Evolutionary conservation across 2,797 vertebrate species (phyloP).

Genomic region (Urocyon cinereoargenteus): DNA sequence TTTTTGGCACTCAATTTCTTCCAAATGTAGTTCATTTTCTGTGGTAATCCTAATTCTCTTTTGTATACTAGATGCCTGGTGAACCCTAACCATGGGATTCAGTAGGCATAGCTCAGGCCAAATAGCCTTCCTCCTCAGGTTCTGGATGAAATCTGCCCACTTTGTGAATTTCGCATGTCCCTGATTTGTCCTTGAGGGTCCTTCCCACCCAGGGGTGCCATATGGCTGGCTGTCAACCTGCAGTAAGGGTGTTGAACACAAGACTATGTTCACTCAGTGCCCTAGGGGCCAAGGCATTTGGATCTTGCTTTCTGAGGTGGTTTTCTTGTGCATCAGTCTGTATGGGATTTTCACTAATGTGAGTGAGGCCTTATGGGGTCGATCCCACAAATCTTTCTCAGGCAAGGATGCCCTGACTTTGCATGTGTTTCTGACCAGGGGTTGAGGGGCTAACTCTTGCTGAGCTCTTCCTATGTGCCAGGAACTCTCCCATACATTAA

Average conservation of each 20-base stretch:
- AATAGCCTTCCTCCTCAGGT: not conserved
- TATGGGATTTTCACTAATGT: not conserved
- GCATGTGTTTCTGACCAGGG: not conserved
- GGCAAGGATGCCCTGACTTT: not conserved
- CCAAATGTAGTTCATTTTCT: slow-evolving; percentile 14
- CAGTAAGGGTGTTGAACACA: not conserved
- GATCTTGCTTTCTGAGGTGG: not conserved
- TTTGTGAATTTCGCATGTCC: not conserved
- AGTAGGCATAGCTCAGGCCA: not conserved
- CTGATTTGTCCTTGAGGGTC: not conserved
- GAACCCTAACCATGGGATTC: not conserved
- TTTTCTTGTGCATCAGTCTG: not conserved
- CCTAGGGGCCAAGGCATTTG: not conserved
- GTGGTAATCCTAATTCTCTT: not conserved
- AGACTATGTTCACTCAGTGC: not conserved
- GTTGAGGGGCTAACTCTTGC: not conserved
- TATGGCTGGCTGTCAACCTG: not conserved
- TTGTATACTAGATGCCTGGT: not conserved
- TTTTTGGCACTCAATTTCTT: slow-evolving; percentile 38
- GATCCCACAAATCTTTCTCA: not conserved
- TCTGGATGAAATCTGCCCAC: not conserved
- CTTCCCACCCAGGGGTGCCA: not conserved
- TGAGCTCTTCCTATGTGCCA: not conserved
- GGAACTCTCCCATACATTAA: not conserved
- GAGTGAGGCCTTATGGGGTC: not conserved